Evolutionary conservation across 1,140 invertebrate species (phyloP).

Genomic region (Planococcus citri): DNA sequence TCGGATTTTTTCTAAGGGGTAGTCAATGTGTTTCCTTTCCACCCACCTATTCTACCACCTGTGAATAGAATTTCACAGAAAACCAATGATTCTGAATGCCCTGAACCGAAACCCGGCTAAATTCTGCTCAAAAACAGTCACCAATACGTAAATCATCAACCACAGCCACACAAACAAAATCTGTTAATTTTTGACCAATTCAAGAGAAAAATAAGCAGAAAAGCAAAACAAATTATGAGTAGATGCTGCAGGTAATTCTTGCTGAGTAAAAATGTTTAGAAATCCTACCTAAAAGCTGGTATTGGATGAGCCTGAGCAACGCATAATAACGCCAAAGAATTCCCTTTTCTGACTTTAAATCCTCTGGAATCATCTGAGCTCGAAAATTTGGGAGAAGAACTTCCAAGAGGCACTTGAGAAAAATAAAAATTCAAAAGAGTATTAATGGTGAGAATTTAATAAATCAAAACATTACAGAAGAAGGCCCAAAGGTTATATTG

Average conservation of each 20-base stretch:
- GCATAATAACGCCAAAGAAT: slow-evolving; percentile 27
- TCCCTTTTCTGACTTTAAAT: slow-evolving; percentile 26
- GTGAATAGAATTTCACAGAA: too few species aligned
- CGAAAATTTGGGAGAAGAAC: slow-evolving; percentile 43
- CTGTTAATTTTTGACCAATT: too few species aligned
- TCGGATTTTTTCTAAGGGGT: too few species aligned
- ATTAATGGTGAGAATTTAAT: background rate
- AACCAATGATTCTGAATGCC: too few species aligned
- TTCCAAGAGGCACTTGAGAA: slow-evolving; percentile 41
- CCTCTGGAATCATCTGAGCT: slow-evolving; percentile 33
- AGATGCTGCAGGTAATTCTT: background rate
- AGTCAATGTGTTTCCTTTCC: too few species aligned
- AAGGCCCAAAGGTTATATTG: too few species aligned
- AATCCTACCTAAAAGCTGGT: slow-evolving; percentile 38
- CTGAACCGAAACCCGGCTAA: too few species aligned
- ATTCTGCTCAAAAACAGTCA: too few species aligned
- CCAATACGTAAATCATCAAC: too few species aligned
- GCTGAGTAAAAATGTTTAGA: background rate
- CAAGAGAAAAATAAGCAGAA: too few species aligned
- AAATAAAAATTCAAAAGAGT: background rate
- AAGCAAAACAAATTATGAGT: background rate
- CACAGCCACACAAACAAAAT: too few species aligned
- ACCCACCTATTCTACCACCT: too few species aligned
- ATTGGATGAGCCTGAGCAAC: slow-evolving; percentile 36
- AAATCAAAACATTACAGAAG: background rate